Conservation (phyloP, 1,140 invertebrate species). For the Anagrus nilaparvatae region DNA sequence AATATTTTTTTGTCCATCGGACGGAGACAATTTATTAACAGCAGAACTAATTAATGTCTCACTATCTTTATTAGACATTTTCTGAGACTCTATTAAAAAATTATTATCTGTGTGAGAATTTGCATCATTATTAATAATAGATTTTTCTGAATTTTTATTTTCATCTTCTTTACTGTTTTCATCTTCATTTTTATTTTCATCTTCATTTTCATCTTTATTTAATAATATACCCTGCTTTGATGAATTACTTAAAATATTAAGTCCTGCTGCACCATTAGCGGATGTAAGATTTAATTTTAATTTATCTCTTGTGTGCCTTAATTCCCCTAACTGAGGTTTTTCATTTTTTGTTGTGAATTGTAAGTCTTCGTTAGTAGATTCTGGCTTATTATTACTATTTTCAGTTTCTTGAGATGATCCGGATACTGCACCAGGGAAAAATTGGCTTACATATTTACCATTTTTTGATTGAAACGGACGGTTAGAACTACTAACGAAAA, state of each 20-base stretch:
- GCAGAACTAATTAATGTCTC: neutral
- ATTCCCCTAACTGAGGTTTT: constrained; percentile 47
- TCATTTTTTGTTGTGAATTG: constrained; percentile 17
- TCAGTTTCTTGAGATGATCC: no score
- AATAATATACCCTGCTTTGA: constrained; percentile 12
- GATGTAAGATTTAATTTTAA: constrained; percentile 60
- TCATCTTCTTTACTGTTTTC: constrained; percentile 10
- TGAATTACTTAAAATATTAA: constrained; percentile 10
- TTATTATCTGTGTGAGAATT: no score
- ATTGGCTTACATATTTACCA: constrained; percentile 54
- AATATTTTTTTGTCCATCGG: neutral
- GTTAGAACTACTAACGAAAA: constrained; percentile 60
- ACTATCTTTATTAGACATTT: constrained; percentile 6
- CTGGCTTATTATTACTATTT: constrained; percentile 18
- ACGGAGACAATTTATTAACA: no score
- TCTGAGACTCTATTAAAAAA: no score
- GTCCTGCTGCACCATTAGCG: constrained; percentile 13
- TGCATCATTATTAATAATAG: constrained; percentile 12
- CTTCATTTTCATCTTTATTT: constrained; percentile 2
- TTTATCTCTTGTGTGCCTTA: constrained; percentile 60
- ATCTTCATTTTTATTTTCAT: constrained; percentile 12
- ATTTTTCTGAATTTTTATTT: constrained; percentile 7
- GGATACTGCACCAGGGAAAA: constrained; percentile 59
- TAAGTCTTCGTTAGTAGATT: constrained; percentile 7
- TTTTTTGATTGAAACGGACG: constrained; percentile 50